These are phyloP conservation scores for Vanessa cardui DNA, from an alignment of 2,888 invertebrate genomes.

Conservation along the genomic window DNA sequence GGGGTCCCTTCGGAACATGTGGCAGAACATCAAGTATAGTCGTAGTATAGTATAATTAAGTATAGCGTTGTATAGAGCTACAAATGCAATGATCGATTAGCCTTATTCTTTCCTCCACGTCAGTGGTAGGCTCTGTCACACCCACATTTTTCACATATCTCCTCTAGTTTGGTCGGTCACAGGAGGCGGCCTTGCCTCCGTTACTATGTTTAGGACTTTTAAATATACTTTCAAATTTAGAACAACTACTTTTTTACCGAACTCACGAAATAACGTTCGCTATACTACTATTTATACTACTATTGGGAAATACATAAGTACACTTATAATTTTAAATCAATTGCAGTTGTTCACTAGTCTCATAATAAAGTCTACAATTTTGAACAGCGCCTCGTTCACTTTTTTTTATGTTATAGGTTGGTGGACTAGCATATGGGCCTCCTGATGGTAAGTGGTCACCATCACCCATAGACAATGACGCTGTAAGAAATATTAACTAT, in stretches of 20 bases:
- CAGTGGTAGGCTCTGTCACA: slow-evolving; percentile 19
- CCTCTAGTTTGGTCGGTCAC: slow-evolving; percentile 1
- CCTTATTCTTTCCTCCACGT: slow-evolving; percentile 3
- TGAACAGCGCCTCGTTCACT: too few species aligned
- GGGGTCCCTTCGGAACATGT: too few species aligned
- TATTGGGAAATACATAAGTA: background rate
- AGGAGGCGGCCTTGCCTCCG: slow-evolving; percentile 20
- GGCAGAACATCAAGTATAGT: too few species aligned
- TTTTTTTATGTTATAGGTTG: too few species aligned
- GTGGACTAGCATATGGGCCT: too few species aligned
- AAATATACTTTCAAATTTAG: slow-evolving; percentile 3
- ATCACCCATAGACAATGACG: too few species aligned
- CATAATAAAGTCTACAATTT: too few species aligned
- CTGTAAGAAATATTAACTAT: too few species aligned
- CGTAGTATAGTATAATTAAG: too few species aligned
- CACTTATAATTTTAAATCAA: background rate
- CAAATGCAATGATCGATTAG: background rate
- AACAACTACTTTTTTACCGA: slow-evolving; percentile 17
- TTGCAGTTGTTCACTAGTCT: background rate
- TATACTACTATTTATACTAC: background rate
- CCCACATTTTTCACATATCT: slow-evolving; percentile 24
- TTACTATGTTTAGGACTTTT: slow-evolving; percentile 12
- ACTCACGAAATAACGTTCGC: slow-evolving; percentile 9
- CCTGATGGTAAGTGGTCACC: too few species aligned
- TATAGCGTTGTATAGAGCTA: background rate